Conservation (phyloP, 1,140 invertebrate genomes). For the Formica selysi region DNA sequence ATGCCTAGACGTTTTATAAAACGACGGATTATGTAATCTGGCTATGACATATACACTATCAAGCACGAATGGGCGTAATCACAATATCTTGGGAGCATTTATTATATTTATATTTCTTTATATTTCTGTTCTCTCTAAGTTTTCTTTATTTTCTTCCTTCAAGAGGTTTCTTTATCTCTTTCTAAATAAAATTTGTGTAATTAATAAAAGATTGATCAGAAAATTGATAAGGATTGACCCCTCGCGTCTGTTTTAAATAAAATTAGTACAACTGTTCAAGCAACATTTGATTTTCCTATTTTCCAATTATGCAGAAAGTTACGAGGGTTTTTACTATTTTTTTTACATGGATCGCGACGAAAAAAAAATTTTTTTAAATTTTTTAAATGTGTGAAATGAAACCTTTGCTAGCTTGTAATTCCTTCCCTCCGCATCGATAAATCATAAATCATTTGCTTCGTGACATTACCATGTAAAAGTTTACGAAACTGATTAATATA, state of each 20-base stretch:
- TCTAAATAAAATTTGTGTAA: not conserved
- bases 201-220: not conserved
- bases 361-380: not conserved
- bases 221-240: not conserved
- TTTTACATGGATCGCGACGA: not conserved
- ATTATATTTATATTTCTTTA: not conserved
- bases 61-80: conserved; percentile 8
- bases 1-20: no score
- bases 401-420: not conserved
- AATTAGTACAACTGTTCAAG: not conserved
- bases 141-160: not conserved
- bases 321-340: not conserved
- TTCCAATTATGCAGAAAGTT: not conserved
- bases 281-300: not conserved
- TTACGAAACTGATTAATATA: conserved; percentile 22
- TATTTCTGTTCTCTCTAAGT: not conserved
- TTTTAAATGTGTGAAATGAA: not conserved
- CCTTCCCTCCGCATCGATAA: not conserved
- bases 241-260: no score
- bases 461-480: not conserved
- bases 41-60: not conserved
- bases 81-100: not conserved
- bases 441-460: conserved; percentile 18
- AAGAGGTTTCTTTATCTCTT: not conserved
- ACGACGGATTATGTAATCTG: no score